Percentiles rank a stretch among this genome's conserved stretches.
phyloP scores from a whole-genome alignment of 2,888 invertebrate genomes.

The Apodemia mormo region DNA sequence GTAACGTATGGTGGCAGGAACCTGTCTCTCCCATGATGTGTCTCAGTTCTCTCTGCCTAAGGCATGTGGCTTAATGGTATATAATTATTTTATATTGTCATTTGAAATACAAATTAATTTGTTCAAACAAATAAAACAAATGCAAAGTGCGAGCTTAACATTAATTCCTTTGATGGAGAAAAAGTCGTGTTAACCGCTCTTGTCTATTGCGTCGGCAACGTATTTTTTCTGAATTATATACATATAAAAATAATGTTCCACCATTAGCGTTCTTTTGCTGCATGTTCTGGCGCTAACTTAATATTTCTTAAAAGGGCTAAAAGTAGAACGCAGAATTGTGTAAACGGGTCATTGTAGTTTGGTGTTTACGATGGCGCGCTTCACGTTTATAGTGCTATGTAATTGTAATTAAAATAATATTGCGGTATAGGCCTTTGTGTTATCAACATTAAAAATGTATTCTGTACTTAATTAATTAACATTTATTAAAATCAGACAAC shows the following conservation, averaged over 20 bases:
- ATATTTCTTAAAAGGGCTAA: slow-evolving; percentile 40
- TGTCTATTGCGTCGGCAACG: no score
- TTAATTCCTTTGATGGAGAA: no score
- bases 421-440: neutral
- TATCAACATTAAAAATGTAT: neutral
- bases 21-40: no score
- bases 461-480: neutral
- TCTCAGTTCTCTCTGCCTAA: no score
- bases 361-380: slow-evolving; percentile 25
- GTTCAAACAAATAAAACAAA: no score
- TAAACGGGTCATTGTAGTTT: slow-evolving; percentile 40
- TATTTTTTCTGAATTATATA: no score
- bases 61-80: no score
- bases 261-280: slow-evolving; percentile 18
- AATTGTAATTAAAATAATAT: slow-evolving; percentile 17
- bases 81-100: no score
- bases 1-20: no score
- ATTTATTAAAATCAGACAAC: neutral
- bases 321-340: slow-evolving; percentile 64
- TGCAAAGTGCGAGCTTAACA: no score
- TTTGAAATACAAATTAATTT: no score
- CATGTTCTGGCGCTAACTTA: neutral
- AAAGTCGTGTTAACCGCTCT: no score
- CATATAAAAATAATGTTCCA: neutral
- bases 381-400: neutral